phyloP scores from a whole-genome alignment of 30 jellyfish, hydroid and myxozoan species.

The Hydractinia symbiolongicarpus region DNA sequence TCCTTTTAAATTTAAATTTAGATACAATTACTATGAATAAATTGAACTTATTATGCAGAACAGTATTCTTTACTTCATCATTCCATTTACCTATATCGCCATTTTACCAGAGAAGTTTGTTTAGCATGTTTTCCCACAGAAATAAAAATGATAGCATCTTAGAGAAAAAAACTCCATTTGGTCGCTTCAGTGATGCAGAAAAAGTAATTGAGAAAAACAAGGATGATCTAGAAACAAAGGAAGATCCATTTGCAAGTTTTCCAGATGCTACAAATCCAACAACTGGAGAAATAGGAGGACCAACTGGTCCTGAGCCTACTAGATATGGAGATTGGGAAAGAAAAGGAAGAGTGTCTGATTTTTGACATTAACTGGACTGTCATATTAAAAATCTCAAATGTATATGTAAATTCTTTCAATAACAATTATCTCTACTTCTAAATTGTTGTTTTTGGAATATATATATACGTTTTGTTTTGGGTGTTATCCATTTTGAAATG shows the following conservation, averaged over 20 bases:
- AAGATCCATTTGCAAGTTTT: conserved; percentile 80
- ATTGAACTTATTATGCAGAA: not conserved
- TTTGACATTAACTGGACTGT: conserved; percentile 19
- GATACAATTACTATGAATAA: not conserved
- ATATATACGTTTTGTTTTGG: not conserved
- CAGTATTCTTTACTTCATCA: too few relatives aligned
- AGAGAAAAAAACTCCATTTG: conserved; percentile 51
- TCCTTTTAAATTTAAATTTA: not conserved
- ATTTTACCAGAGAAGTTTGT: too few relatives aligned
- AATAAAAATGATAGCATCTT: not conserved
- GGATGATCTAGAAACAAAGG: conserved; percentile 3
- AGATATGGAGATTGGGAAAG: conserved; percentile 99
- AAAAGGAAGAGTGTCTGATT: conserved; percentile 96
- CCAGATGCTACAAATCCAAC: conserved; percentile 91
- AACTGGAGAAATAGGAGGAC: conserved; percentile 99
- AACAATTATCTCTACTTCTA: not conserved
- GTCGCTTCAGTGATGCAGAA: conserved; percentile 37
- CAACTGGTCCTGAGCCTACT: conserved; percentile 99
- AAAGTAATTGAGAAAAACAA: conserved; percentile 13
- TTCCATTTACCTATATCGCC: too few relatives aligned
- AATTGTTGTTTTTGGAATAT: not conserved
- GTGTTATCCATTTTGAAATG: not conserved
- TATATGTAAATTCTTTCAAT: not conserved
- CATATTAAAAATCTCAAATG: not conserved
- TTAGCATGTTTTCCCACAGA: not conserved